These are phyloP conservation scores for Indri indri DNA, from an alignment of 2,113 vertebrate species.

Conservation along the genomic window DNA sequence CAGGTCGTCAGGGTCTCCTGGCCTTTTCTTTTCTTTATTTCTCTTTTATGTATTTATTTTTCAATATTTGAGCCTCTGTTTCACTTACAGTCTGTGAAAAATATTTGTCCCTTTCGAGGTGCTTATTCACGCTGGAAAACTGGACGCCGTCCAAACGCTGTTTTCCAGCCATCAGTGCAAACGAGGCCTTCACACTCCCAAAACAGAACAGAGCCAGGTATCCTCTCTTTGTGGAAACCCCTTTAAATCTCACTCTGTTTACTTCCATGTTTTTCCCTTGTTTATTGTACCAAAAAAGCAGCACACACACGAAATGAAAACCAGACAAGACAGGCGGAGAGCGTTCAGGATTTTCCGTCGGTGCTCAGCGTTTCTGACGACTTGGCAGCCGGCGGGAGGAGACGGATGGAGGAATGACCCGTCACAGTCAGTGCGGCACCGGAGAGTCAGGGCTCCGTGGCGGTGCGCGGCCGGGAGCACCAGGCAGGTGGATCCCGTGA, in stretches of 20 bases:
- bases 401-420: background rate
- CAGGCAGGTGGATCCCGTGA: fast-evolving
- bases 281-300: constrained; percentile 10
- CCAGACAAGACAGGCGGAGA: background rate
- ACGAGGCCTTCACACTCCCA: constrained; percentile 58
- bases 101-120: constrained; percentile 75
- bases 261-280: constrained; percentile 6
- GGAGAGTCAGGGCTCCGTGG: fast-evolving
- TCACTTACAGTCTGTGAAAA: constrained; percentile 73
- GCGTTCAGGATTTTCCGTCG: background rate
- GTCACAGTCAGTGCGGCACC: fast-evolving
- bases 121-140: constrained; percentile 80
- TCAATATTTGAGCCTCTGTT: constrained; percentile 65
- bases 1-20: background rate
- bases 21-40: background rate
- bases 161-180: constrained; percentile 69
- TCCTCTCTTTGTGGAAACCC: constrained; percentile 8
- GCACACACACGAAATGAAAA: background rate
- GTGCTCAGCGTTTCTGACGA: background rate
- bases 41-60: constrained; percentile 23
- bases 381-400: background rate
- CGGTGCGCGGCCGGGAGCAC: background rate
- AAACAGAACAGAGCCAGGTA: constrained; percentile 36
- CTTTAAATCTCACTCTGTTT: constrained; percentile 1
- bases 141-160: constrained; percentile 79